These are phyloP conservation scores for Dasysyrphus albostriatus DNA, from an alignment of 2,888 invertebrate genomes.

Conservation along the genomic window DNA sequence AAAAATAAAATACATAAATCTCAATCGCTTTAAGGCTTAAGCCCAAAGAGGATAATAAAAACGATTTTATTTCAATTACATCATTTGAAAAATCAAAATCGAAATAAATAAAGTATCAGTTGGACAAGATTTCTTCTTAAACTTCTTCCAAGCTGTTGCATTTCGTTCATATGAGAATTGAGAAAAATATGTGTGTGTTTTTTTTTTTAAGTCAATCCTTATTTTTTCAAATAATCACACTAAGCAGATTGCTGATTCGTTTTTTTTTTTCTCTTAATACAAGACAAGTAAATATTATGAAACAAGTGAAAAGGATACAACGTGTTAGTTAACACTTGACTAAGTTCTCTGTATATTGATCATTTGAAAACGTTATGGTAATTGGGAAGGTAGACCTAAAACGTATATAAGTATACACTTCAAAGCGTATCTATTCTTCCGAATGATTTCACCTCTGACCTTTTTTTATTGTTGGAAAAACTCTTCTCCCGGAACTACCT, in stretches of 20 bases:
- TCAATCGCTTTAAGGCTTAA: neutral
- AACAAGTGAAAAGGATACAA: constrained; percentile 1
- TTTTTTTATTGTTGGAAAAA: constrained; percentile 18
- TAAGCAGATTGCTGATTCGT: constrained; percentile 10
- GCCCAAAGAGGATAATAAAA: neutral
- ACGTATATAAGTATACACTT: constrained; percentile 39
- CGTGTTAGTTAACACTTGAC: constrained; percentile 48
- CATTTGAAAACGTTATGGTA: constrained; percentile 44
- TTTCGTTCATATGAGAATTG: neutral
- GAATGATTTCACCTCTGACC: constrained; percentile 61
- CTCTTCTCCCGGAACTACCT: constrained; percentile 4
- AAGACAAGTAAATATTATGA: neutral
- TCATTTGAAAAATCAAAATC: neutral
- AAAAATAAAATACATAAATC: neutral
- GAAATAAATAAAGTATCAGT: neutral
- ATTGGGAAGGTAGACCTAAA: constrained; percentile 47
- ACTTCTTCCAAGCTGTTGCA: constrained; percentile 38
- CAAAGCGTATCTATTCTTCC: constrained; percentile 41
- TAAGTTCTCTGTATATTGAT: constrained; percentile 36
- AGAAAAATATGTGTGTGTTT: neutral
- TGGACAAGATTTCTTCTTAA: neutral
- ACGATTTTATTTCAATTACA: constrained; percentile 5
- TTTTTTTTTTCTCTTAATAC: neutral
- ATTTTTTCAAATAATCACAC: constrained; percentile 31
- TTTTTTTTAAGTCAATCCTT: constrained; percentile 9